Evolutionary conservation across 2,888 invertebrate species (phyloP), one percentile per base, ranked within the genome.

Genomic region (Globia sparganii): DNA sequence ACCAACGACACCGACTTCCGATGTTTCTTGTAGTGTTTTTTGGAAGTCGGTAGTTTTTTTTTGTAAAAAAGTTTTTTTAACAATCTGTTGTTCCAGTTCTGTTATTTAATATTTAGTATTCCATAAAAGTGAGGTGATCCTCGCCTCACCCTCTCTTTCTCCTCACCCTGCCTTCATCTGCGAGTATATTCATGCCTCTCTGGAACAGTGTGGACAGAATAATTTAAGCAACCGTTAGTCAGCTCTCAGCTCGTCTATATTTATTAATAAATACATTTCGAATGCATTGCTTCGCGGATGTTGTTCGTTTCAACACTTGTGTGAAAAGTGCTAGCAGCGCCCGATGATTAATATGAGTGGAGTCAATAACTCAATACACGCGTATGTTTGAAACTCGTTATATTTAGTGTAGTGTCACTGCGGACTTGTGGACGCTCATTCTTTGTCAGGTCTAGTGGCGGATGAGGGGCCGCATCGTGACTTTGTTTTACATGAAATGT

Each of bases 181-280:
- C 49, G 56, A 34, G n/a, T 71, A 65, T 49, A 34, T 68, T 59
- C 70, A 62, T 49, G 74, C 43, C 64, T 40, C 18, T 61, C 31
- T 58, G 71, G 49, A 53, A 61, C n/a, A 31, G 65, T 69, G 78
- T 78, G 71, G 72, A 78, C 78, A 72, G 78, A 81, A 81, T 72
- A 34, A 76, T 77, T 56, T 46, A 62, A 58, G 62, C 53, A 31
- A 71, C 71, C 59, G 83, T 75, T 82, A 71, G 40, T 83, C 70
- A 71, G 72, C 66, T 72, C 75, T 75, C 69, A 53, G 72, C 53
- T 83, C 71, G 75, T 70, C 79, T 78, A 75, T 83, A 83, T 79
- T 86, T 75, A 84, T 75, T 69, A 80, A 77, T 75, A 76, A 80
- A 84, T 75, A 76, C 68, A 71, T 74, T 80, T 80, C 61, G 56